phyloP scores from a whole-genome alignment of 2,113 vertebrate species.

The Oreochromis niloticus region DNA sequence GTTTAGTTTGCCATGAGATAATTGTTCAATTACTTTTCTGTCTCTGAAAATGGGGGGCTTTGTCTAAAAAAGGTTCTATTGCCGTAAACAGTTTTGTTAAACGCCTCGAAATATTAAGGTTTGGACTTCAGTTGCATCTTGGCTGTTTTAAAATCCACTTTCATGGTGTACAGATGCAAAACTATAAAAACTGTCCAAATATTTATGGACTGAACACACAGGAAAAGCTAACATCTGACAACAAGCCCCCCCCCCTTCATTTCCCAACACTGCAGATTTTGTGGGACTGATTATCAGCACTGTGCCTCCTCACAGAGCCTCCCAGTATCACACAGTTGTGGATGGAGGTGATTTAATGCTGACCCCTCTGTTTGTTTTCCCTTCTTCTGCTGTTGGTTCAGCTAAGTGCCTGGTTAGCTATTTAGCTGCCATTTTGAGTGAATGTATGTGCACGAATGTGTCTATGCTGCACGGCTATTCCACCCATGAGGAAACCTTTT shows the following conservation, averaged over 20 bases:
- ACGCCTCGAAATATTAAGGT: neutral
- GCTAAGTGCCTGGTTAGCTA: constrained; percentile 60
- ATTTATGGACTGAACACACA: accelerated
- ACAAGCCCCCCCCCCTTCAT: neutral
- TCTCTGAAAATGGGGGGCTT: accelerated
- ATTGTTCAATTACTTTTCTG: neutral
- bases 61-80: neutral
- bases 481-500: neutral
- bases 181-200: accelerated
- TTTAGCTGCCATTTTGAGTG: constrained; percentile 45
- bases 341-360: constrained; percentile 64
- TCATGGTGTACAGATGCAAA: neutral
- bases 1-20: neutral
- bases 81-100: neutral
- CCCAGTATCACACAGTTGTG: constrained; percentile 37
- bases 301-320: constrained; percentile 38
- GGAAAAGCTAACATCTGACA: neutral
- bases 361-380: constrained; percentile 64
- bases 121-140: neutral
- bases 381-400: constrained; percentile 53
- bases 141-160: accelerated
- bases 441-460: neutral
- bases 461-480: neutral
- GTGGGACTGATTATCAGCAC: neutral
- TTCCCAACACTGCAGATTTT: neutral